Percentiles rank a stretch among this genome's conserved stretches.
Conservation (phyloP, 2,113 vertebrate species). For the Syngnathoides biaculeatus region DNA sequence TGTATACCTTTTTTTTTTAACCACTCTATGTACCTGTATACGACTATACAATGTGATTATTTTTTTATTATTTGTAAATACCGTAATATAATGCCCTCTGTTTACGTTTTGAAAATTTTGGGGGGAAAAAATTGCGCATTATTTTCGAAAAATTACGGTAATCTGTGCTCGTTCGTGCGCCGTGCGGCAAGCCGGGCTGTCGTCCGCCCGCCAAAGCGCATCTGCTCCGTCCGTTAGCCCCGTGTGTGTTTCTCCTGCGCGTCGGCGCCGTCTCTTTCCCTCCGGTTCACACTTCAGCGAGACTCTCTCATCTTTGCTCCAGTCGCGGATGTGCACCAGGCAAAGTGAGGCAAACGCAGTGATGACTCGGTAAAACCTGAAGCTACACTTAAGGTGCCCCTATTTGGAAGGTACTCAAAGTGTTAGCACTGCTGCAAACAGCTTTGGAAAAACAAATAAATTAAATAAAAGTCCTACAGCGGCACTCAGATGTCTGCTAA, state of each 20-base stretch:
- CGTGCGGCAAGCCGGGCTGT: conserved; percentile 96
- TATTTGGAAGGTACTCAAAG: conserved; percentile 1
- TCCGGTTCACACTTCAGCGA: conserved; percentile 28
- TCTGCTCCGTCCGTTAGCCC: conserved; percentile 98
- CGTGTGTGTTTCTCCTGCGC: conserved; percentile 74
- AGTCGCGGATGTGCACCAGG: neutral
- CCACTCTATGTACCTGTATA: no score
- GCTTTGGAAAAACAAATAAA: neutral
- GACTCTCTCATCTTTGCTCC: neutral
- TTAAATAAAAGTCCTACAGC: neutral
- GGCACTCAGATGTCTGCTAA: neutral
- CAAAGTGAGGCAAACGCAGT: neutral
- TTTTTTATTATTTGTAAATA: no score
- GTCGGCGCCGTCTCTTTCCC: conserved; percentile 3
- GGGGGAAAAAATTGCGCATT: no score
- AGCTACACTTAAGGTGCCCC: neutral
- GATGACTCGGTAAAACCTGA: neutral
- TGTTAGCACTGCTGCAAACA: neutral
- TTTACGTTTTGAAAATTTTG: no score
- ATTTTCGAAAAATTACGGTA: no score
- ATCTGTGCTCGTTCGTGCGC: conserved; percentile 98
- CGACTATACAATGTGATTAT: no score
- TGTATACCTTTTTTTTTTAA: no score
- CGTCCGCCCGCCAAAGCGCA: conserved; percentile 92
- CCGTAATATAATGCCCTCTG: no score